Base-by-base conservation (phyloP, 92 coral and sea anemone genomes). In the Diadumene lineata region DNA sequence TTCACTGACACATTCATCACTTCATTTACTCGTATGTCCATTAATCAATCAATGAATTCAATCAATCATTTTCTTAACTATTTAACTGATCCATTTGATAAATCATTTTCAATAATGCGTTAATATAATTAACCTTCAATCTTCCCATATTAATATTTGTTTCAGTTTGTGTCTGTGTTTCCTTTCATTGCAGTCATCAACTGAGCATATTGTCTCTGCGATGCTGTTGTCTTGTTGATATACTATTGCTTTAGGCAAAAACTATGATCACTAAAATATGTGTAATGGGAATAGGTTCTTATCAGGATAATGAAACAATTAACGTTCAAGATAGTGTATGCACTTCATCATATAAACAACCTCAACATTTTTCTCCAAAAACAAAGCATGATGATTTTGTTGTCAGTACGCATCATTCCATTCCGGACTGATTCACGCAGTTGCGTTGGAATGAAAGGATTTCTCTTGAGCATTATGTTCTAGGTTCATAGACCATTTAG, bases 211-310 rank as follows among this genome's bases (percentile, higher is more conserved):
- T 24, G 26, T 15, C 10, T 58, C 13, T 16, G 7, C 4, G 4
- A 58, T 6, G 22, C 64, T 58, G 64, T 7, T 58, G 31, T 22
- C 26, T 1, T 58, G 31, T 22, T 58, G 64, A 22, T 28, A 7
- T 58, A 1, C 13, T 1, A 21, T n/a, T 38, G 64, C 64, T 58
- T 11, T 11, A 58, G 64, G 64, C 64, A 58, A 58, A 17, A 58
- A n/a, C 23, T 11, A 7, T 58, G 64, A 58, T 58, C 64, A 58
- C 27, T 22, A 58, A 58, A 58, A 22, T 58, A 58, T 58, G 64
- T 58, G 64, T 8, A 31, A 19, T 19, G 1, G 26, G 31, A 7
- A 7, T 21, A 13, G 22, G 64, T 58, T 58, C 31, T 58, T 58
- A 19, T 58, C 26, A 15, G 29, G 64, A 58, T 58, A 58, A 58